phyloP scores from a whole-genome alignment of 2,888 invertebrate genomes.

The Temnothorax ravouxi region DNA sequence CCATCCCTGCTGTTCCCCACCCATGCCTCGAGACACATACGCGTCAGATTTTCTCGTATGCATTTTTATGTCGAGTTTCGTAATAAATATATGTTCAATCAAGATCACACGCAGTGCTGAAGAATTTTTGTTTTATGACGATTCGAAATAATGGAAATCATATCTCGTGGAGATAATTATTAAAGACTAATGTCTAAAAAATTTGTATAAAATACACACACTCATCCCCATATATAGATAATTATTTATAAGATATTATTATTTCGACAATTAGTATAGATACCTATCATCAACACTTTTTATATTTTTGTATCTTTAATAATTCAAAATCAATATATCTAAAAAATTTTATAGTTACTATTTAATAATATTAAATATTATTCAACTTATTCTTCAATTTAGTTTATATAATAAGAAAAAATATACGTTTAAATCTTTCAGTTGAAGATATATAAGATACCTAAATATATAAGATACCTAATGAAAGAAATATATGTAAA shows the following conservation, averaged over 20 bases:
- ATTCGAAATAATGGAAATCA: neutral
- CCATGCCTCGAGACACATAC: slow-evolving; percentile 31
- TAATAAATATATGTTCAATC: slow-evolving; percentile 7
- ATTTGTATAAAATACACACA: neutral
- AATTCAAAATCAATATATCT: neutral
- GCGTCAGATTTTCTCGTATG: slow-evolving; percentile 38
- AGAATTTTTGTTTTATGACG: neutral
- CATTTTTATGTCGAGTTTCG: slow-evolving; percentile 25
- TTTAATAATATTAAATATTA: neutral
- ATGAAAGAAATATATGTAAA: neutral
- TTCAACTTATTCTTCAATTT: neutral
- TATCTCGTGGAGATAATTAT: neutral
- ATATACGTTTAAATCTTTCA: neutral
- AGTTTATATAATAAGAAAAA: neutral
- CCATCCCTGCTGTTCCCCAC: slow-evolving; percentile 24
- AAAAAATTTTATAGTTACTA: neutral
- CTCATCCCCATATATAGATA: neutral
- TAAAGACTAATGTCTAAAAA: neutral
- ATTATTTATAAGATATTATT: slow-evolving; percentile 8
- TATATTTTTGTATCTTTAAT: neutral
- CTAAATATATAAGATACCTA: neutral
- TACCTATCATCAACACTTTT: neutral
- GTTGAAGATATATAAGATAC: neutral
- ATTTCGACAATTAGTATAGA: neutral
- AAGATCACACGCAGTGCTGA: neutral